Evolutionary conservation across 2,888 invertebrate genomes (phyloP).

Genomic region (Drosophila cognata): DNA sequence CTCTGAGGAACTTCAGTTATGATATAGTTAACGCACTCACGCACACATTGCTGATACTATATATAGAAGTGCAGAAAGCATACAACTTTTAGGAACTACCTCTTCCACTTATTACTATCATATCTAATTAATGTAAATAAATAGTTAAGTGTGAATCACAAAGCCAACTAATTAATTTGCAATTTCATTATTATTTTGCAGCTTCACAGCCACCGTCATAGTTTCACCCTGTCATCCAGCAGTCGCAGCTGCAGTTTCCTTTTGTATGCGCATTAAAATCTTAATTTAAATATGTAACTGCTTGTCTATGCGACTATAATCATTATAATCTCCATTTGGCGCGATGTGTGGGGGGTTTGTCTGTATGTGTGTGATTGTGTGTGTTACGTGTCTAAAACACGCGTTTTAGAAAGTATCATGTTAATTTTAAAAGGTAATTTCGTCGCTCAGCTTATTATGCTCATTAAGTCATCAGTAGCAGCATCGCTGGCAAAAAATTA

Average conservation of each 20-base stretch:
- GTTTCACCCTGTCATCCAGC: neutral
- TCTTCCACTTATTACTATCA: neutral
- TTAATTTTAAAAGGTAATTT: slow-evolving; percentile 81
- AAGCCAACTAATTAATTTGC: slow-evolving; percentile 66
- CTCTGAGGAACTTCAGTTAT: neutral
- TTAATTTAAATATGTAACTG: slow-evolving; percentile 78
- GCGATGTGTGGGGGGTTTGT: slow-evolving; percentile 15
- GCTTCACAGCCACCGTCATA: neutral
- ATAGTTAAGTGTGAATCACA: slow-evolving; percentile 43
- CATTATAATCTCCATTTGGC: slow-evolving; percentile 61
- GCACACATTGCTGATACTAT: neutral
- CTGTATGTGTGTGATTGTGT: slow-evolving; percentile 18
- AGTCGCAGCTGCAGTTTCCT: slow-evolving; percentile 42
- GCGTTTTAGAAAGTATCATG: slow-evolving; percentile 61
- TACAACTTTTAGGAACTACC: neutral
- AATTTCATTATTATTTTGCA: slow-evolving; percentile 49
- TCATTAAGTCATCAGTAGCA: slow-evolving; percentile 77
- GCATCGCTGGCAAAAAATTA: slow-evolving; percentile 16
- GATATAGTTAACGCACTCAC: neutral
- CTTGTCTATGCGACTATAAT: slow-evolving; percentile 71
- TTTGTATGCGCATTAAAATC: slow-evolving; percentile 70
- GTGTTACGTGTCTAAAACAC: slow-evolving; percentile 29
- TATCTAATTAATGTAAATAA: neutral
- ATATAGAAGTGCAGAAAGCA: neutral
- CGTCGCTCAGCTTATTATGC: slow-evolving; percentile 77